Evolutionary conservation across 1,140 invertebrate species (phyloP), one percentile per base, ranked within the genome.

Genomic region (Panulirus ornatus): DNA sequence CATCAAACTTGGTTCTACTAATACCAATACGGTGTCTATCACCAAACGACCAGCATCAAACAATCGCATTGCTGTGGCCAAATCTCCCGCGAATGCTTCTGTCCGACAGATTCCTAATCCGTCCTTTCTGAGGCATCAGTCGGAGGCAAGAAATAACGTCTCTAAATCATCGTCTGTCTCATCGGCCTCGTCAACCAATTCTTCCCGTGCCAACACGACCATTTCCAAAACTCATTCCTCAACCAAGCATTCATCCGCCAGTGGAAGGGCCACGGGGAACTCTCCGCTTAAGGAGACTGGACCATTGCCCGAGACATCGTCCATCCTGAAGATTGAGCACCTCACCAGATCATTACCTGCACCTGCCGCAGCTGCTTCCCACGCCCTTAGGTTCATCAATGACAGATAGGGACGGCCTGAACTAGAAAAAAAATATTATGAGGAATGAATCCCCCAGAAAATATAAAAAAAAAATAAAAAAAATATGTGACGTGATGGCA

Each of bases 21-120:
- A 84, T 54, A 90, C 88, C 36, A 90, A 90, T 42, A 90, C 88
- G 5, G 88, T 90, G 16, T 90, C 88, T 8, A 90, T 90, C 71
- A 90, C 88, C 9, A 90, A 90, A 63, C 88, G 88, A 40, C 88
- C 88, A 34, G 70, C 76, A 27, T 84, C 82, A 36, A 84, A 22
- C 36, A 88, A 79, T 51, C 34, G 76, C 36, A 75, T 81, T n/a
- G 34, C 66, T 47, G 81, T 91, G 34, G 44, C 88, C 27, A 92
- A 92, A 73, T 90, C 88, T 9, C 86, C 86, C 3, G 88, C 88
- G 14, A 92, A 92, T 58, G 88, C 90, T 34, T 91, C 89, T 11
- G 84, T 92, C 38, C 40, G 91, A 30, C 88, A 92, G 44, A 92
- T 92, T 38, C 91, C 91, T 40, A 92, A 92, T 54, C 91, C 91